Conservation (phyloP, 1,140 invertebrate genomes). For the Pogonognathellus flavescens region DNA sequence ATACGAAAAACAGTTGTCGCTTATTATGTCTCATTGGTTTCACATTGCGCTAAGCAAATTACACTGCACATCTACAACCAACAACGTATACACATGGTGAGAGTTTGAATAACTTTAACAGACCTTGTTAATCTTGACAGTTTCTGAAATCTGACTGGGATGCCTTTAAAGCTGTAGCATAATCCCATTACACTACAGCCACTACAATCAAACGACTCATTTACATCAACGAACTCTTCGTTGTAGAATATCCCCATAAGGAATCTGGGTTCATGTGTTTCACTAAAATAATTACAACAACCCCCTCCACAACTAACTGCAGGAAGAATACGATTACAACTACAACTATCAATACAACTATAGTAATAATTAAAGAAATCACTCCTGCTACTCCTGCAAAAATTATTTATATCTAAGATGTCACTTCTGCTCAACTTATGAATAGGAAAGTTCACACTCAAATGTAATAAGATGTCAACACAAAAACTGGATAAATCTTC, state of each 20-base stretch:
- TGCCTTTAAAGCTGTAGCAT: constrained; percentile 24
- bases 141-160: constrained; percentile 46
- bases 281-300: constrained; percentile 8
- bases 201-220: constrained; percentile 15
- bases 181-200: constrained; percentile 25
- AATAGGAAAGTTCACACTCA: constrained; percentile 7
- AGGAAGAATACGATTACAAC: background rate
- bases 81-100: background rate
- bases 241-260: constrained; percentile 19
- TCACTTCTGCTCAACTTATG: background rate
- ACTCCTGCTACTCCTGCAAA: background rate
- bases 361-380: background rate
- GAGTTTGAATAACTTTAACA: constrained; percentile 37
- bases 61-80: no score
- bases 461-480: background rate
- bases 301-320: background rate
- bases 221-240: constrained; percentile 16
- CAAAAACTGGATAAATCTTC: background rate
- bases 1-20: constrained; percentile 11
- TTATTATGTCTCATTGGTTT: background rate
- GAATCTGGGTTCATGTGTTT: background rate
- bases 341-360: background rate
- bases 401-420: background rate
- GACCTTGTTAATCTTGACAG: constrained; percentile 48
- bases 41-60: background rate